phyloP scores from a whole-genome alignment of 2,888 invertebrate species.

The Octodonta nipae region DNA sequence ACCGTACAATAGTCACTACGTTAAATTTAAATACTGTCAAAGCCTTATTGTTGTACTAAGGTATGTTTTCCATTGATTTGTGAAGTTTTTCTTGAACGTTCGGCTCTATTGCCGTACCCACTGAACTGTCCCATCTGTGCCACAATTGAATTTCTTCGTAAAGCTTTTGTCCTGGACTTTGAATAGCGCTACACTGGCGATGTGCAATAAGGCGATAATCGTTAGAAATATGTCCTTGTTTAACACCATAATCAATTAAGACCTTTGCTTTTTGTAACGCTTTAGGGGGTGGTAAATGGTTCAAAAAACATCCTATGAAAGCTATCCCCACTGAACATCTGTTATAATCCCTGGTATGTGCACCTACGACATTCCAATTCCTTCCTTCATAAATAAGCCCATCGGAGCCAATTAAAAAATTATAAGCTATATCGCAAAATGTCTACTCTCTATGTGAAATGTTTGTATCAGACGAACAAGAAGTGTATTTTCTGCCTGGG shows the following conservation, averaged over 20 bases:
- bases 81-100: too few relatives aligned
- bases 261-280: constrained; percentile 36
- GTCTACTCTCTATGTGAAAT: constrained; percentile 40
- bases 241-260: constrained; percentile 37
- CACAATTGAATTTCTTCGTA: constrained; percentile 42
- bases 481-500: constrained; percentile 36
- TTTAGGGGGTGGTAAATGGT: constrained; percentile 31
- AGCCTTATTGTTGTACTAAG: too few relatives aligned
- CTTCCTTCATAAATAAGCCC: constrained; percentile 44
- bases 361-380: constrained; percentile 42
- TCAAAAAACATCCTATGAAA: constrained; percentile 41
- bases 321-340: constrained; percentile 38
- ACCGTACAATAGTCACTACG: too few relatives aligned
- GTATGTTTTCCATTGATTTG: too few relatives aligned
- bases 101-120: too few relatives aligned
- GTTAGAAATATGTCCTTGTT: constrained; percentile 34
- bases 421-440: constrained; percentile 42
- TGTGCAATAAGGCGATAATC: constrained; percentile 41
- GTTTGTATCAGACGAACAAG: constrained; percentile 38
- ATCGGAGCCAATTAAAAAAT: constrained; percentile 44
- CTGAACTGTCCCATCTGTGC: constrained; percentile 33
- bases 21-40: too few relatives aligned
- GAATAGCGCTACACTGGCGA: constrained; percentile 39
- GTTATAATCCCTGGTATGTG: constrained; percentile 43
- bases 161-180: constrained; percentile 41